Percentiles rank a stretch among this genome's conserved stretches.
phyloP scores from a whole-genome alignment of 2,113 vertebrate genomes.

The Chrysemys picta region DNA sequence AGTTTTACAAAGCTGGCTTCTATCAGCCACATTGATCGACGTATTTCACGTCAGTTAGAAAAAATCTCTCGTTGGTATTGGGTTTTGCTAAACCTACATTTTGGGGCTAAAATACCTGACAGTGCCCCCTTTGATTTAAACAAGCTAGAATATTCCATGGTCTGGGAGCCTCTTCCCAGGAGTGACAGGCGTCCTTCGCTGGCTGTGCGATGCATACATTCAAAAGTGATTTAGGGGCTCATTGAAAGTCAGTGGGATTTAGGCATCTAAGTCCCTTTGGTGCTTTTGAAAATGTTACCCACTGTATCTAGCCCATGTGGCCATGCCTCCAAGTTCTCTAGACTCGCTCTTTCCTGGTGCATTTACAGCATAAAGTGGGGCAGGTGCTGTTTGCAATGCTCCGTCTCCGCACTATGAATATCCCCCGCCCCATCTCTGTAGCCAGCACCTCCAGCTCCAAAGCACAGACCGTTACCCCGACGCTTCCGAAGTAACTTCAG shows the following conservation, averaged over 20 bases:
- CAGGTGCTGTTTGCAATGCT: not conserved
- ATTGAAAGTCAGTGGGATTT: not conserved
- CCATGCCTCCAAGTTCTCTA: not conserved
- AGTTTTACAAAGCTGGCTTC: not conserved
- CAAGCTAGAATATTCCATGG: not conserved
- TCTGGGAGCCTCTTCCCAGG: not conserved
- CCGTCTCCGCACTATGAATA: not conserved
- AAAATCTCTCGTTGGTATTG: not conserved
- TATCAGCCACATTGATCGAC: accelerated
- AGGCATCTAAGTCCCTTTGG: not conserved
- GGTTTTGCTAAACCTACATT: not conserved
- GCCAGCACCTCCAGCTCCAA: not conserved
- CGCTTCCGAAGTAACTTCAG: not conserved
- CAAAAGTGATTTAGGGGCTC: not conserved
- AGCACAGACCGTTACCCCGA: not conserved
- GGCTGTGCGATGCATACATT: not conserved
- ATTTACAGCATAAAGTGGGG: not conserved
- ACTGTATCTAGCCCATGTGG: not conserved
- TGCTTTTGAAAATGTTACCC: not conserved
- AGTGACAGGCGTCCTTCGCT: not conserved
- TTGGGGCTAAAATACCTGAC: not conserved
- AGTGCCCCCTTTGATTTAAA: not conserved
- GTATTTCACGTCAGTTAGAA: too few relatives aligned
- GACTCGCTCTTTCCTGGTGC: not conserved
- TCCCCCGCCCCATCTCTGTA: not conserved